Conservation (phyloP, 2,113 vertebrate species). For the Hemibagrus wyckioides region DNA sequence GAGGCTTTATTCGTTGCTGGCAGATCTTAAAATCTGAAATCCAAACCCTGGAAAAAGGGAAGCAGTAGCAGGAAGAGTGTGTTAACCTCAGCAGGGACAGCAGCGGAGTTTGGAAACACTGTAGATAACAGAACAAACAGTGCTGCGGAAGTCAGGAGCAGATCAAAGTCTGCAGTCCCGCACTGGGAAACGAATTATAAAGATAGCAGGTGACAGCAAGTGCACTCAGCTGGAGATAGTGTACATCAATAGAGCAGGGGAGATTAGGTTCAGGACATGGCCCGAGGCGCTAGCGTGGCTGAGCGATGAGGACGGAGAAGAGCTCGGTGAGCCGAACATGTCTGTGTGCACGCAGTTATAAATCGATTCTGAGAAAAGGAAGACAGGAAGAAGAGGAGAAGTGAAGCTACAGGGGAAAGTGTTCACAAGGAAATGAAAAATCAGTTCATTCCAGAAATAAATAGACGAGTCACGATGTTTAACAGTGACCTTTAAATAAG, state of each 20-base stretch:
- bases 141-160: not conserved
- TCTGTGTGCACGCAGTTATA: not conserved
- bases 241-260: slow-evolving; percentile 7
- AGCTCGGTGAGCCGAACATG: not conserved
- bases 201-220: slow-evolving; percentile 25
- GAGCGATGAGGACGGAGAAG: slow-evolving; percentile 1
- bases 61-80: not conserved
- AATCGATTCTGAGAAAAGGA: slow-evolving; percentile 10
- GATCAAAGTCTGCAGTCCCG: slow-evolving; percentile 17
- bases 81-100: not conserved
- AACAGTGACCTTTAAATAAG: not conserved
- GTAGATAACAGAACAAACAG: slow-evolving; percentile 19
- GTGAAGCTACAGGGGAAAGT: not conserved
- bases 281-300: not conserved
- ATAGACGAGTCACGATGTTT: not conserved
- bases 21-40: not conserved
- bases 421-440: not conserved
- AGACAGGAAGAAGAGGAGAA: not conserved
- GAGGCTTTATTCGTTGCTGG: not conserved
- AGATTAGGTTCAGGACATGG: slow-evolving; percentile 35
- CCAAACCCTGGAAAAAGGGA: not conserved
- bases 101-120: not conserved
- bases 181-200: slow-evolving; percentile 4
- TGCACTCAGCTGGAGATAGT: slow-evolving; percentile 29
- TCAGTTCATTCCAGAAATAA: not conserved